Evolutionary conservation across 2,888 invertebrate genomes (phyloP), one percentile per base, ranked within the genome.

Genomic region (Nymphalis c-album): DNA sequence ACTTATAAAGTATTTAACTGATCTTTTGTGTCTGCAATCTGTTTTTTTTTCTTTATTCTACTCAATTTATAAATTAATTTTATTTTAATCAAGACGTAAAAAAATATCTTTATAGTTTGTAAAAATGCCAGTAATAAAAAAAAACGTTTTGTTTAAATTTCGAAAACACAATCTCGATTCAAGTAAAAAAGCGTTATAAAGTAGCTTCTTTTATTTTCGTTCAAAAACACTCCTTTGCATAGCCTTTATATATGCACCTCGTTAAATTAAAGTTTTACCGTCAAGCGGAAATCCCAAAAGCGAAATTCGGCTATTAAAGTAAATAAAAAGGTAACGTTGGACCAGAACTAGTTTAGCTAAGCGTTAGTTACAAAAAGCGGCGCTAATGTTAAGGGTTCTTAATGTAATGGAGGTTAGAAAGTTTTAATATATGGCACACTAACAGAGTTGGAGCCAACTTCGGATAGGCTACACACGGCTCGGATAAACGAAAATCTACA

Each of bases 401-500:
- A 82, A 81, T 82, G 84, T 85, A 82, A 84, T 82, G 83, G 80
- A 81, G 82, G 86, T 81, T 77, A 78, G 74, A 76, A 85, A 87
- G 81, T 86, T 86, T 85, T 85, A 86, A 87, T 85, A 86, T 77
- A 85, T 81, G 79, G 79, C 78, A 71, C 78, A 80, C 85, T 86
- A 85, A 85, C 85, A 84, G 83, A 83, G 81, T 85, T 79, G 80
- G 77, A 74, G 78, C 74, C 75, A 81, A 74, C 74, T 78, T 75
- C 69, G 69, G 60, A 64, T 67, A 70, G 73, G 64, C 48, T 67
- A 71, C 64, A 71, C 61, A 76, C 71, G n/a, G 67, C 13, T 47
- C 60, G 58, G 55, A 53, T 50, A 18, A 47, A 10, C 13, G 67
- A 57, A 53, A 35, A 31, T 60, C n/a, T 57, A 18, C 7, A 31